Evolutionary conservation across 2,888 invertebrate genomes (phyloP), one percentile per base, ranked within the genome.

Genomic region (Acheta domesticus): DNA sequence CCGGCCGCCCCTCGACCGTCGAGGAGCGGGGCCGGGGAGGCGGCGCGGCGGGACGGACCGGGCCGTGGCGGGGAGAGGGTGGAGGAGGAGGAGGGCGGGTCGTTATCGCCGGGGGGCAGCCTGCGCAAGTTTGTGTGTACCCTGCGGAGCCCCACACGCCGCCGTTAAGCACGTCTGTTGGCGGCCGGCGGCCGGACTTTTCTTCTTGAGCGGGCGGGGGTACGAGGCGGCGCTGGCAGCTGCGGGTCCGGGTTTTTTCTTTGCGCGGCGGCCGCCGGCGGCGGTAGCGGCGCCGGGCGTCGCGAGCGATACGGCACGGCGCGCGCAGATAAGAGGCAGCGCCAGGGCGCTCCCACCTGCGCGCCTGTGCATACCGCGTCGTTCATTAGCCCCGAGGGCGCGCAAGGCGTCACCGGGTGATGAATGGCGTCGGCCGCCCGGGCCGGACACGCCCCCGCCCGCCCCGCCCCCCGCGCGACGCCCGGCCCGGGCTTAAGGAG

Each of bases 281-380:
- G 62, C 62, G n/a, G 62, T 2, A 3, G 62, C 62, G n/a, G 62
- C 62, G 16, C 8, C 36, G 36, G 36, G n/a, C 62, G 62, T 11
- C 62, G 62, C 8, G 62, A 16, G 62, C 62, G 62, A 62, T 62
- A 62, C 62, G 62, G 62, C 62, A 62, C 62, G 62, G 62, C 62
- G 62, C 12, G 62, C 62, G 16, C 16, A 62, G 62, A 62, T 62
- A 62, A 62, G 62, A 62, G 62, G 62, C 16, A 4, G n/a, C 36
- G 2, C 62, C 16, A 62, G 62, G 62, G 11, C n/a, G n/a, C 36
- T 14, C 62, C 16, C 62, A 62, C 62, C 62, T 62, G 62, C 62
- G 62, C 62, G 62, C n/a, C 62, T 62, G 62, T 62, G 62, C 62
- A 62, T 62, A 62, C 62, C 16, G 62, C 62, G 62, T n/a, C 62